Base-by-base conservation (phyloP, 1,140 invertebrate species). In the Calephelis nemesis region DNA sequence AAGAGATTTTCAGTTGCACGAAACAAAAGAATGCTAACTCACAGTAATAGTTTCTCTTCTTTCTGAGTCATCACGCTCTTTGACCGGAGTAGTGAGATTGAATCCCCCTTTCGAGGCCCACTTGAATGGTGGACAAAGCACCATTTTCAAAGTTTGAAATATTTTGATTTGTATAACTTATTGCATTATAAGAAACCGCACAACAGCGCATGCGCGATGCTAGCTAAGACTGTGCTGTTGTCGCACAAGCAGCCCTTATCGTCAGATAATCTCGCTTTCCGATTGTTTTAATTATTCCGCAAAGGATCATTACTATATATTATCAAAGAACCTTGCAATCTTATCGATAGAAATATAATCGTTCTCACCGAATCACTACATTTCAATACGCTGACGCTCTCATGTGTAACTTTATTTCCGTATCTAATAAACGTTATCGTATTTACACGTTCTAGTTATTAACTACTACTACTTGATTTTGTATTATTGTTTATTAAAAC, bases 241-340 rank as follows among this genome's bases (percentile, higher is more conserved):
- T 71, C 78, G 76, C 74, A 76, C 76, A 68, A 67, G 77, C 77
- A 81, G 74, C 76, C 78, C 78, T 89, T 91, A 91, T 91, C 89
- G 76, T 67, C 70, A 87, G 87, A 91, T 91, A 78, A 91, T 90
- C 86, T 88, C 77, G 72, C 80, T 76, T 85, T 77, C 77, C 84
- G 78, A 89, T 88, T 88, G 86, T 88, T 90, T 90, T 90, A 90
- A 89, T 90, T 91, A 90, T 87, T 89, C 79, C 78, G 82, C 79
- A 70, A 83, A 77, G 77, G 84, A 83, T 81, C 76, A 88, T 86
- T 86, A 83, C 67, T 79, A 75, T 81, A 82, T 84, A 84, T 84
- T 85, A 88, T 90, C 84, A 82, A 81, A 71, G 79, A 79, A 76
- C 79, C 76, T 83, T 82, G 79, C 78, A 84, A 85, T 90, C 85